Evolutionary conservation across 2,113 vertebrate genomes (phyloP).

Genomic region (Misgurnus mizolepis): DNA sequence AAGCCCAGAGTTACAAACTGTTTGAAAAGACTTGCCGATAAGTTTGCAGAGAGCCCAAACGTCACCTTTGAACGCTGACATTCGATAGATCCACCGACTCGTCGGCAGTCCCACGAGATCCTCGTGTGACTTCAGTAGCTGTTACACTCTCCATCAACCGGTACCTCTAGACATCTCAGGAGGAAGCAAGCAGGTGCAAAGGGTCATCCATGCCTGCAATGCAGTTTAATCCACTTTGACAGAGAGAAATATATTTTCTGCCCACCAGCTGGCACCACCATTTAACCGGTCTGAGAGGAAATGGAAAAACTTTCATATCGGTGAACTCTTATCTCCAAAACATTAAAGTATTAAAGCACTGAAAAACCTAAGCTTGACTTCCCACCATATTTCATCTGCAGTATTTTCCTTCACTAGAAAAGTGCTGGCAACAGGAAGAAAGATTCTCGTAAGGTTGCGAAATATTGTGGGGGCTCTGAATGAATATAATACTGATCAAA

Average conservation of each 20-base stretch:
- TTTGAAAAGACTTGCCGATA: background rate
- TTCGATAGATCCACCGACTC: background rate
- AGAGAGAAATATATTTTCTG: constrained; percentile 29
- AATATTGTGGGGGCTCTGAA: background rate
- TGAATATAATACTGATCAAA: background rate
- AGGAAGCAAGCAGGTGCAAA: constrained; percentile 25
- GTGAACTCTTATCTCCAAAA: constrained; percentile 39
- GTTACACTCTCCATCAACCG: background rate
- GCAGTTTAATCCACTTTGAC: constrained; percentile 27
- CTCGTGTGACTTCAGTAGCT: background rate
- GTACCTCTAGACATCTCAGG: constrained; percentile 18
- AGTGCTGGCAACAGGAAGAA: background rate
- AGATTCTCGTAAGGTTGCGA: background rate
- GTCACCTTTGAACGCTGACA: background rate
- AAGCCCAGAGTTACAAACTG: background rate
- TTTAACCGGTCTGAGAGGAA: constrained; percentile 17
- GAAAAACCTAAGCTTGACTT: background rate
- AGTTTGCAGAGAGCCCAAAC: background rate
- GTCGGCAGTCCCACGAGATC: background rate
- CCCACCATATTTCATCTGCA: background rate
- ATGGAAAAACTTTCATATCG: constrained; percentile 44
- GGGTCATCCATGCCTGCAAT: constrained; percentile 25
- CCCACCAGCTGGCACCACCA: constrained; percentile 35
- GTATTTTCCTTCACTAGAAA: background rate
- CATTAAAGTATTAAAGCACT: background rate